A percentile compares a stretch with the other conserved stretches of the same genome.
phyloP scores from a whole-genome alignment of 2,888 invertebrate species.

The Epirrhoe alternata region DNA sequence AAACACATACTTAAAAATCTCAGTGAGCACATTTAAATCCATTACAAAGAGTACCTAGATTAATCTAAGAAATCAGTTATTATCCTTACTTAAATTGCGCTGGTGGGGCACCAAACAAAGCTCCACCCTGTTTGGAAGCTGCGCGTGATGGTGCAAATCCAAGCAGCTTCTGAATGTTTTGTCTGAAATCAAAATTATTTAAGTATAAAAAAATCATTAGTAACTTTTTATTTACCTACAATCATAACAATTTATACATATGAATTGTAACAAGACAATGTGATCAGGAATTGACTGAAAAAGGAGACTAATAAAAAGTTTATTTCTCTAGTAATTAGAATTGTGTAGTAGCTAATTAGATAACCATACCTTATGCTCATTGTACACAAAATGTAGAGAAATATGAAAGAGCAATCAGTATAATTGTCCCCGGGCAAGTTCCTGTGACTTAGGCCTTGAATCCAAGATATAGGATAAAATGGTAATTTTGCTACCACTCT shows the following conservation, averaged over 20 bases:
- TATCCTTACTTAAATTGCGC: slow-evolving; percentile 91
- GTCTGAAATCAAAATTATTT: slow-evolving; percentile 72
- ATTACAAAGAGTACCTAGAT: not conserved
- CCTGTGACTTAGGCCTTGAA: slow-evolving; percentile 98
- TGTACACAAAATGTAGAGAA: slow-evolving; percentile 98
- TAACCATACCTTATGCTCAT: slow-evolving; percentile 94
- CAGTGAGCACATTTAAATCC: not conserved
- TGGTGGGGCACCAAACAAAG: slow-evolving; percentile 92
- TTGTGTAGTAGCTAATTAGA: slow-evolving; percentile 66
- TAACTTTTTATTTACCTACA: too few species aligned
- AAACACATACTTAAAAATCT: not conserved
- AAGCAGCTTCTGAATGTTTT: slow-evolving; percentile 98
- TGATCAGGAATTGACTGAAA: too few species aligned
- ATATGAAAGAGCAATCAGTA: slow-evolving; percentile 99
- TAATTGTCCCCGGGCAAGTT: slow-evolving; percentile 98
- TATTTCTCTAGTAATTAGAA: not conserved
- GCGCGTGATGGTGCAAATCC: slow-evolving; percentile 99
- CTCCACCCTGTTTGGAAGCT: slow-evolving; percentile 97
- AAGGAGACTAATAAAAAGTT: too few species aligned
- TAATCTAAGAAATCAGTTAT: not conserved
- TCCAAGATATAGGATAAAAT: slow-evolving; percentile 97
- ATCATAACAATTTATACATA: too few species aligned
- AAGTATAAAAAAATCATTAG: not conserved
- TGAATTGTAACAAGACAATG: too few species aligned
- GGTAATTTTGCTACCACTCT: slow-evolving; percentile 98